These are phyloP conservation scores for Axea sp. DNA, from an alignment of 2,888 invertebrate species.

Conservation along the genomic window DNA sequence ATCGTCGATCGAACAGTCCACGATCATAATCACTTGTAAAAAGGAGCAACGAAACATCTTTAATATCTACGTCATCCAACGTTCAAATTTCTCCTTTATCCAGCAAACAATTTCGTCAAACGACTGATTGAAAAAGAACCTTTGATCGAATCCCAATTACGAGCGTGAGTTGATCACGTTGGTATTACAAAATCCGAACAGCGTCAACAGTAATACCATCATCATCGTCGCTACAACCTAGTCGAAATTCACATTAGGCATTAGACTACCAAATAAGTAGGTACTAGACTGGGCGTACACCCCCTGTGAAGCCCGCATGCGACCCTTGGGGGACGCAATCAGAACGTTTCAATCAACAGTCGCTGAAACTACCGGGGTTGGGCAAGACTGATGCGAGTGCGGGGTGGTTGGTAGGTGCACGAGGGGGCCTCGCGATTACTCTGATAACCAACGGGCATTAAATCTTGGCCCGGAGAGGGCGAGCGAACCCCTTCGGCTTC, in stretches of 20 bases:
- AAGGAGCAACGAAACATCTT: too few relatives aligned
- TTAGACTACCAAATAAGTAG: constrained; percentile 80
- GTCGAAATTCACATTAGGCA: constrained; percentile 72
- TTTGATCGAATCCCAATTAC: constrained; percentile 8
- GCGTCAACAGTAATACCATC: constrained; percentile 64
- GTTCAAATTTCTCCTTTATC: too few relatives aligned
- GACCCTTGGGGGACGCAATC: constrained; percentile 78
- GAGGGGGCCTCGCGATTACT: constrained; percentile 72
- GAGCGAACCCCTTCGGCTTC: constrained; percentile 70
- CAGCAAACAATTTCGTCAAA: neutral
- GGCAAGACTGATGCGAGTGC: constrained; percentile 46
- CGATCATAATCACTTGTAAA: too few relatives aligned
- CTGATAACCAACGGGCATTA: constrained; percentile 77
- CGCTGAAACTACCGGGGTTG: constrained; percentile 68
- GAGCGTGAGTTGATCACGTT: constrained; percentile 4
- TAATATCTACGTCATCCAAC: too few relatives aligned
- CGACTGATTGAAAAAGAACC: neutral
- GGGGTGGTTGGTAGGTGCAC: constrained; percentile 60
- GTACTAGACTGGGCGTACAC: constrained; percentile 68
- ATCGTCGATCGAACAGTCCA: too few relatives aligned
- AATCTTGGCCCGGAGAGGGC: constrained; percentile 74
- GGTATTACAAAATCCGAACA: constrained; percentile 28
- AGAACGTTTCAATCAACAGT: constrained; percentile 79
- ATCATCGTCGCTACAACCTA: constrained; percentile 50
- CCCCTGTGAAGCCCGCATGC: constrained; percentile 71